Evolutionary conservation across 2,113 vertebrate genomes (phyloP), one percentile per base, ranked within the genome.

Genomic region (Leiothrix lutea): DNA sequence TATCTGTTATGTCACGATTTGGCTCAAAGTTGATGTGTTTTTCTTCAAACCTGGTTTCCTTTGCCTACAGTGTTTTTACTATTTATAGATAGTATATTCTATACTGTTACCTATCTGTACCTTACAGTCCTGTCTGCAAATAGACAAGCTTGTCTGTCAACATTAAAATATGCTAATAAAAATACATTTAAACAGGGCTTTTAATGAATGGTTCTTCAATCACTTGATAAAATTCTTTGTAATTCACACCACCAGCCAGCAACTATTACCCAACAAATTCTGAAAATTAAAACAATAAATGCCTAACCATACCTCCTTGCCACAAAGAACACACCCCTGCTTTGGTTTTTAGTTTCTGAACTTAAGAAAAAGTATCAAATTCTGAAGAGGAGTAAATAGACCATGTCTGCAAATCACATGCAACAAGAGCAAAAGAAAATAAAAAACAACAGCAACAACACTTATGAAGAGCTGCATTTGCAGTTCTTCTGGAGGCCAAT

Each of bases 121-220:
- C 18, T 95, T 69, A 26, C 21, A 78, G 40, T 71, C 12, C 47
- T 48, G 12, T 28, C 58, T 91, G 91, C 66, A 83, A 91, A 66
- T 28, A 47, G 0, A 80, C 50, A 58, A 77, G 42, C 11, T 70
- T 86, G 66, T 89, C 53, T 90, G 29, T 90, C 60, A 67, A 8
- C 20, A 71, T 90, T 51, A 65, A 92, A 61, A 80, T 54, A 4
- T 44, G 31, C 67, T 80, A 86, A 94, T 90, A 96, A 95, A 95
- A 96, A 94, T 73, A 77, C 70, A 44, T 72, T 93, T 91, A 75
- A 67, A 81, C 18, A 65, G 31, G 40, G 50, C n/a, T 77, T 85
- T 80, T 56, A 94, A 81, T 81, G 65, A 53, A 50, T 28, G 20
- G 35, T 65, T 90, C 47, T 73, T 24, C 75, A 67, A 38, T 51